Base-by-base conservation (phyloP, 2,113 vertebrate species). In the Hassar affinis region DNA sequence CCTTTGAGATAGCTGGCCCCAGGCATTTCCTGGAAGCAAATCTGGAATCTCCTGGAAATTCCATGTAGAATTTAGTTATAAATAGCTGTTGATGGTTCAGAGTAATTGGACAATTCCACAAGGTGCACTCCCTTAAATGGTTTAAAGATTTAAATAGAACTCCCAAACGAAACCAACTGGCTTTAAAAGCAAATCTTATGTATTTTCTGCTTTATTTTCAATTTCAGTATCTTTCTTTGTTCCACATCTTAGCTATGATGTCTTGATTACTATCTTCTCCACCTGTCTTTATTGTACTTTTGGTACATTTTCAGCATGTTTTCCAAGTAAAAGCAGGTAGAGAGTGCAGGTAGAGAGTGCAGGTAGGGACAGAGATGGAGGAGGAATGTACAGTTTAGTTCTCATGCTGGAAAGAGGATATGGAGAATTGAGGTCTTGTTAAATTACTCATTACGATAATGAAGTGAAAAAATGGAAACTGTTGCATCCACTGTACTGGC, bases 401-500 rank as follows among this genome's bases (percentile, higher is more conserved):
- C 33, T 78, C 75, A n/a, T 69, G 64, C 51, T 61, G 4, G 80
- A 17, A 61, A 49, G 38, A 27, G 62, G 20, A 74, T 22, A 20
- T 54, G 20, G 52, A 33, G 14, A 35, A 2, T n/a, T 47, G 27
- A 75, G 20, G 8, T 51, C 45, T 49, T 14, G 12, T 51, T 14
- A 11, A 51, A 12, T 14, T 14, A 51, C 2, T 14, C 49, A 14
- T 51, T 51, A 51, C 2, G n/a, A 61, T n/a, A 30, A 9, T 30
- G 18, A 62, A 22, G 54, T 61, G 15, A 54, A 56, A 52, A 77
- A 54, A 35, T 30, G 33, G 17, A 54, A 68, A 68, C 56, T 14
- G 20, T 51, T 88, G 87, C 78, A 86, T 71, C 47, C 56, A 78
- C 74, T 35, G 49, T 38, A 57, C 27, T 83, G 81, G 22, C 86